These are phyloP conservation scores for Caenorhabditis angaria DNA, from an alignment of 2,888 invertebrate genomes.

Conservation along the genomic window DNA sequence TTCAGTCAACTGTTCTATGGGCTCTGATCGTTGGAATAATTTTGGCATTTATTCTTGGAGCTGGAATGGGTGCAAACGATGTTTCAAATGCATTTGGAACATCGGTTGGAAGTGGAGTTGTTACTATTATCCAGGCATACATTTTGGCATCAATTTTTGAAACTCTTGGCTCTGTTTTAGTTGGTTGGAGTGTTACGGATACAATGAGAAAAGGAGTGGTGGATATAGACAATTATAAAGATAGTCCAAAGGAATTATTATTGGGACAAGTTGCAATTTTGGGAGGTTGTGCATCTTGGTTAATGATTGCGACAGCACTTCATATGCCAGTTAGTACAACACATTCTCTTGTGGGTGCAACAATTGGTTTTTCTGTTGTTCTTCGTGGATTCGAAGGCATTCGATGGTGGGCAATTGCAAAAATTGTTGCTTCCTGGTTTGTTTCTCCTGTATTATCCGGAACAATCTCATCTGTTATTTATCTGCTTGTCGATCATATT, in stretches of 20 bases:
- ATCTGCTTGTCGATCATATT: constrained; percentile 82
- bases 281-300: constrained; percentile 86
- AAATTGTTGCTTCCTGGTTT: constrained; percentile 93
- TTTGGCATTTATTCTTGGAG: constrained; percentile 91
- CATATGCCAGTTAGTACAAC: constrained; percentile 96
- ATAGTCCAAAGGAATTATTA: constrained; percentile 84
- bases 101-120: constrained; percentile 48
- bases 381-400: constrained; percentile 86
- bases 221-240: constrained; percentile 85
- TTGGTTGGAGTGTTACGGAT: constrained; percentile 91
- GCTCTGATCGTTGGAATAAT: constrained; percentile 88
- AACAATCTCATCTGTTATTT: constrained; percentile 83
- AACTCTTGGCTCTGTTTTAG: constrained; percentile 90
- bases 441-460: constrained; percentile 92
- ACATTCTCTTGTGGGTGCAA: constrained; percentile 96
- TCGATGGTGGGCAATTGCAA: constrained; percentile 83
- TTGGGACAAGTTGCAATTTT: constrained; percentile 79
- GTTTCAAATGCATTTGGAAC: constrained; percentile 97
- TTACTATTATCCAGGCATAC: constrained; percentile 88
- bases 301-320: constrained; percentile 89
- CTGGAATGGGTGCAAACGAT: constrained; percentile 97
- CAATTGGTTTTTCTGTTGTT: constrained; percentile 92
- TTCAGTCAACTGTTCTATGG: constrained; percentile 77
- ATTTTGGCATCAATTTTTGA: constrained; percentile 94
- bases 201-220: constrained; percentile 97